Percentiles rank a stretch among this genome's conserved stretches.
These are phyloP conservation scores for Sipha flava DNA, from an alignment of 1,140 invertebrate species.

Conservation along the genomic window DNA sequence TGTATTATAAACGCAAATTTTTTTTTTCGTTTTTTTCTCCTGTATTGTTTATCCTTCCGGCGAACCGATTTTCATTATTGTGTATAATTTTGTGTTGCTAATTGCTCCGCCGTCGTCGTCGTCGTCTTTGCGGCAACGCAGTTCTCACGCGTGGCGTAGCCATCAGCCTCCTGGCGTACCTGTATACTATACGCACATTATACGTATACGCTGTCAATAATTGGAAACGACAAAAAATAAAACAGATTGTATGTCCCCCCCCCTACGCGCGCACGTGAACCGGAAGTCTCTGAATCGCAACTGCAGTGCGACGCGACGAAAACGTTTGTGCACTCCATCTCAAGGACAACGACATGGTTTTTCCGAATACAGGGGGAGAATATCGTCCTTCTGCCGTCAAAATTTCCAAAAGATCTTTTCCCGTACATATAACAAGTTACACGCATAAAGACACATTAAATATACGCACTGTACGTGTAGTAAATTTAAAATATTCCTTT, in stretches of 20 bases:
- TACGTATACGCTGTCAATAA: neutral
- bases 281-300: neutral
- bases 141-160: slow-evolving; percentile 10
- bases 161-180: neutral
- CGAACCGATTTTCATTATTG: neutral
- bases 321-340: neutral
- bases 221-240: neutral
- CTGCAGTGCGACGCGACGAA: neutral
- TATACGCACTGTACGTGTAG: too few relatives aligned
- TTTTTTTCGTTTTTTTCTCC: neutral
- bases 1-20: neutral
- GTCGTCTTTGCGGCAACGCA: neutral
- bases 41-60: slow-evolving; percentile 6
- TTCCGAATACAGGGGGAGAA: neutral
- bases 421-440: neutral
- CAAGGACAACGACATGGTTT: neutral
- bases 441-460: neutral
- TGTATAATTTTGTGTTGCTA: slow-evolving; percentile 29
- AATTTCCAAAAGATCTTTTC: neutral
- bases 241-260: neutral
- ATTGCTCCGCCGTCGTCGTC: neutral
- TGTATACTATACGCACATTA: neutral
- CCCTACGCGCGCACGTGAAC: too few relatives aligned
- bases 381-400: neutral
- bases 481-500: neutral